Percentiles rank a stretch among this genome's conserved stretches.
phyloP scores from a whole-genome alignment of 2,888 invertebrate species.

The Thecophora atra region DNA sequence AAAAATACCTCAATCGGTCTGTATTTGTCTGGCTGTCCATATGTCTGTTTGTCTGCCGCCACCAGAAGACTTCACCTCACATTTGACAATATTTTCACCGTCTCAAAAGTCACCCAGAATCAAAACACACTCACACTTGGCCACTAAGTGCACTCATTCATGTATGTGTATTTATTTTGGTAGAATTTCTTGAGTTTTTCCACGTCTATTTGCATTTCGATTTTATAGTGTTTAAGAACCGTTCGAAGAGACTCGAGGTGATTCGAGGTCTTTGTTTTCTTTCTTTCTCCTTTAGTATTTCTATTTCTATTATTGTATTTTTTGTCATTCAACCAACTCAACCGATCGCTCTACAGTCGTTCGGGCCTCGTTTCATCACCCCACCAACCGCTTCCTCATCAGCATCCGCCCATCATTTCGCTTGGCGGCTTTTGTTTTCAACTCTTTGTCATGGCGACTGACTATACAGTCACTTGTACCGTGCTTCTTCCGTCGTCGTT shows the following conservation, averaged over 20 bases:
- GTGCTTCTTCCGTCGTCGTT: background rate
- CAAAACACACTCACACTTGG: background rate
- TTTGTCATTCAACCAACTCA: conserved; percentile 3
- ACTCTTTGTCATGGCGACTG: too few species aligned
- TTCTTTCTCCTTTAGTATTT: background rate
- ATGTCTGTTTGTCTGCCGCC: background rate
- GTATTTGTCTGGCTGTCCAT: background rate
- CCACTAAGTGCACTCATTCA: too few species aligned
- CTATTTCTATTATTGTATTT: background rate
- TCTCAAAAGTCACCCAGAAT: conserved; percentile 11
- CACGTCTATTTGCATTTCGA: background rate
- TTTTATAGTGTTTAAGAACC: too few species aligned
- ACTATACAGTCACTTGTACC: background rate
- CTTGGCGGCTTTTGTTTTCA: too few species aligned
- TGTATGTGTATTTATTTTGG: background rate
- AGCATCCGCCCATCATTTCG: too few species aligned
- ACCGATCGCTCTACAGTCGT: too few species aligned
- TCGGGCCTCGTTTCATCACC: too few species aligned
- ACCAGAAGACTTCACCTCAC: background rate
- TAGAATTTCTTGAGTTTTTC: background rate
- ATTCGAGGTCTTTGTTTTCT: too few species aligned
- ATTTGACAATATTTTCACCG: background rate
- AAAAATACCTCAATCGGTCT: background rate
- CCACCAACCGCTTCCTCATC: too few species aligned
- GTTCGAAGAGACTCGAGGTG: too few species aligned